Evolutionary conservation across 2,797 vertebrate species (phyloP), one percentile per base, ranked within the genome.

Genomic region (Varecia variegata): DNA sequence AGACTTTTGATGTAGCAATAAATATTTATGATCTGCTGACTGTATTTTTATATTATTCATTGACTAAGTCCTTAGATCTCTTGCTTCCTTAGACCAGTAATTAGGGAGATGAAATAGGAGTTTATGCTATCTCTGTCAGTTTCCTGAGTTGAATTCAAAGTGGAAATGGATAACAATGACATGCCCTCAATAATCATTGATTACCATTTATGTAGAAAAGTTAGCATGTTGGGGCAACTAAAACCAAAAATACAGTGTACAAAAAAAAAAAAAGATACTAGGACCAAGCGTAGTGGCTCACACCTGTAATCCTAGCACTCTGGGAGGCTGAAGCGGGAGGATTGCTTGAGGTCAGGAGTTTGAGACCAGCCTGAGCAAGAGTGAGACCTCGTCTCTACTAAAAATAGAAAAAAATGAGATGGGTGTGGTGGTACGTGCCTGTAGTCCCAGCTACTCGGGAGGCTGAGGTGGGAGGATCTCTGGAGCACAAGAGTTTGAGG

Each of bases 1-100:
- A 81, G 74, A 94, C 47, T 71, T 91, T 92, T 97, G 82, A 96
- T 92, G 45, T 85, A 88, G 68, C 83, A 84, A 96, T 97, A 97
- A 97, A 98, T 97, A 97, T 97, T 97, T 97, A 97, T 97, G 73
- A 96, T 95, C 58, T 94, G 30, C 70, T 97, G 52, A 73, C 81
- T 89, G 1, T 88, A 83, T 95, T 96, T 96, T 97, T 95, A 85
- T 97, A 93, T 97, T 95, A 95, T 97, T 96, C 65, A 97, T 97
- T 88, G 79, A 84, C 76, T 96, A 91, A 87, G 45, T 95, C 79
- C 65, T 97, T 86, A 94, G 94, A 93, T 96, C 60, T 94, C 74
- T 94, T 96, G 62, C 92, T 96, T 95, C 60, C 35, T 82, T 90
- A 73, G 71, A 82, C 86, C 56, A 68, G 35, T 84, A 97, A 97